phyloP scores from a whole-genome alignment of 2,113 vertebrate genomes.

The Melanostigma gelatinosum region DNA sequence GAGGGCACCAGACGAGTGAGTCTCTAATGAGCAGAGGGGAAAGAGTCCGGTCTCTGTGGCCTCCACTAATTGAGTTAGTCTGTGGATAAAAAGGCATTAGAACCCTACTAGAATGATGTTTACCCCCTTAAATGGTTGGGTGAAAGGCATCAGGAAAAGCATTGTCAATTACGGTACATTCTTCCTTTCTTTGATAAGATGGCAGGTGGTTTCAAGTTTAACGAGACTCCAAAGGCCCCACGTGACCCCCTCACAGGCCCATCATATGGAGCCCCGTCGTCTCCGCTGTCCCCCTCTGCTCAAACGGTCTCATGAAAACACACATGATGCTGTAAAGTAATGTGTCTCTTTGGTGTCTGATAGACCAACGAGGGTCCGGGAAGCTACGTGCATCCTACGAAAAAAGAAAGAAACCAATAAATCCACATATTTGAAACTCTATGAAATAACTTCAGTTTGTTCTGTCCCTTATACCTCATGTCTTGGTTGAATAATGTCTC shows the following conservation, averaged over 20 bases:
- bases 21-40: neutral
- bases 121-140: neutral
- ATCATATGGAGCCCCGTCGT: too few species aligned
- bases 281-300: too few species aligned
- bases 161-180: neutral
- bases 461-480: too few species aligned
- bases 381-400: too few species aligned
- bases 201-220: neutral
- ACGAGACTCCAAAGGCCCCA: neutral
- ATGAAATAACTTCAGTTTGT: too few species aligned
- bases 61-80: neutral
- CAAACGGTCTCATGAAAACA: too few species aligned
- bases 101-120: neutral
- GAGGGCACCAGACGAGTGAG: conserved; percentile 55
- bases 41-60: neutral
- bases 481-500: neutral
- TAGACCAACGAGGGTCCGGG: too few species aligned
- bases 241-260: neutral
- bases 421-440: too few species aligned
- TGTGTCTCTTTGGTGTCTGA: too few species aligned
- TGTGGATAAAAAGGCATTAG: neutral
- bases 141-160: neutral
- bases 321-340: too few species aligned
- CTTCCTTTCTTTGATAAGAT: neutral
- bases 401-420: too few species aligned